Evolutionary conservation across 2,113 vertebrate genomes (phyloP).

Genomic region (Clarias magur): DNA sequence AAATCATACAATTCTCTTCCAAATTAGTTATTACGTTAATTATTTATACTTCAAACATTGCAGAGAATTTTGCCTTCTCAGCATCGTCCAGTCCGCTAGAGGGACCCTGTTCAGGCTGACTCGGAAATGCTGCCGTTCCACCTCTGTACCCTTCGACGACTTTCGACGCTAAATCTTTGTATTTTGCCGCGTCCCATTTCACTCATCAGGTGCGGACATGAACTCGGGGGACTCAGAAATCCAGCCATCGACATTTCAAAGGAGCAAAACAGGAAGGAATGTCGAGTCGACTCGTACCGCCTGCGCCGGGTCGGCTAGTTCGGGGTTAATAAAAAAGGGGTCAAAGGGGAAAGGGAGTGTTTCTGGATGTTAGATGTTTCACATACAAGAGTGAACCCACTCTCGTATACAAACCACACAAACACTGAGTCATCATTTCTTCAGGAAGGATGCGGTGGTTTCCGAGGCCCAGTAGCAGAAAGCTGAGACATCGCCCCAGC

Average conservation of each 20-base stretch:
- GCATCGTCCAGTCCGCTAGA: not conserved
- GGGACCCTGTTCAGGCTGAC: slow-evolving; percentile 53
- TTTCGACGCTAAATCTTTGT: slow-evolving; percentile 22
- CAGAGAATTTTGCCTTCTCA: not conserved
- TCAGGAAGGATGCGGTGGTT: slow-evolving; percentile 77
- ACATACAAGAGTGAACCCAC: not conserved
- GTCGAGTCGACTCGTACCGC: not conserved
- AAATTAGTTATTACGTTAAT: not conserved
- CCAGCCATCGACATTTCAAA: not conserved
- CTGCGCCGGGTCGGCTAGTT: not conserved
- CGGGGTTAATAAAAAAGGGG: not conserved
- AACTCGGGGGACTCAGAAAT: not conserved
- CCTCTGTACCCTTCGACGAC: slow-evolving; percentile 52
- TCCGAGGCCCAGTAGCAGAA: slow-evolving; percentile 49
- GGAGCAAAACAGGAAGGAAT: slow-evolving; percentile 8
- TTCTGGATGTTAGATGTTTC: slow-evolving; percentile 33
- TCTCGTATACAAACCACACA: not conserved
- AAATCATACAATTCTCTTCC: not conserved
- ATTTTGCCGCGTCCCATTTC: not conserved
- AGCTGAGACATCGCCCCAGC: slow-evolving; percentile 4
- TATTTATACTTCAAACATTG: not conserved
- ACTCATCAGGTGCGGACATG: not conserved
- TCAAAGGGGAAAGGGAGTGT: slow-evolving; percentile 42
- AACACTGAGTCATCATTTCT: slow-evolving; percentile 70
- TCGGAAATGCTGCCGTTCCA: slow-evolving; percentile 66